These are phyloP conservation scores for Nesidiocoris tenuis DNA, from an alignment of 2,888 invertebrate genomes.

Conservation along the genomic window DNA sequence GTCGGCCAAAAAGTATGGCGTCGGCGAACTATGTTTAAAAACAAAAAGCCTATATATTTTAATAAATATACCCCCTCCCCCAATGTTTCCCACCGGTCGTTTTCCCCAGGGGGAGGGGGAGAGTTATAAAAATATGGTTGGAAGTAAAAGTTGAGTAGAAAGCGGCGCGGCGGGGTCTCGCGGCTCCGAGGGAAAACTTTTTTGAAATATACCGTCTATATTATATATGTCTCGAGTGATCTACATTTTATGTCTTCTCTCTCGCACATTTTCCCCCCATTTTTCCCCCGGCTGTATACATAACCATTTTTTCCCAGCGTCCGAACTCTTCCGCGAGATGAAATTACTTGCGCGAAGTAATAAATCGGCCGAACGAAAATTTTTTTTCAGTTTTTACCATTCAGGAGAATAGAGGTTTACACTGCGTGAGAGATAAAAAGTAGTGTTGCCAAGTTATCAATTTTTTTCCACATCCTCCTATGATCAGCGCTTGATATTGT, in stretches of 20 bases:
- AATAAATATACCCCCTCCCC: conserved; percentile 40
- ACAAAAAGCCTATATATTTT: conserved; percentile 46
- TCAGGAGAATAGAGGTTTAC: too few species aligned
- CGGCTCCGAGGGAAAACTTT: conserved; percentile 45
- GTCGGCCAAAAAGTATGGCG: conserved; percentile 25
- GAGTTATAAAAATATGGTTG: conserved; percentile 43
- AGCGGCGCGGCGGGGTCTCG: conserved; percentile 12
- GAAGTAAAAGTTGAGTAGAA: conserved; percentile 40
- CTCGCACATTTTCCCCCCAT: not conserved
- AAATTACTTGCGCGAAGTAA: too few species aligned
- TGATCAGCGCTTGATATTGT: too few species aligned
- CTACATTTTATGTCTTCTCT: conserved; percentile 44
- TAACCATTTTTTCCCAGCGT: too few species aligned
- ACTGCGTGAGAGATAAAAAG: too few species aligned
- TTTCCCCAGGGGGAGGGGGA: not conserved
- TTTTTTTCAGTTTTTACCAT: too few species aligned
- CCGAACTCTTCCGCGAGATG: too few species aligned
- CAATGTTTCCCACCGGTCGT: not conserved
- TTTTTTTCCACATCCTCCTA: too few species aligned
- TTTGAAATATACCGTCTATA: conserved; percentile 48
- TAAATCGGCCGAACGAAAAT: too few species aligned
- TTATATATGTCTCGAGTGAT: conserved; percentile 49
- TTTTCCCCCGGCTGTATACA: too few species aligned
- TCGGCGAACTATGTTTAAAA: conserved; percentile 43
- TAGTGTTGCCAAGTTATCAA: too few species aligned